phyloP scores from a whole-genome alignment of 2,888 invertebrate genomes.

The Proisotoma minuta region DNA sequence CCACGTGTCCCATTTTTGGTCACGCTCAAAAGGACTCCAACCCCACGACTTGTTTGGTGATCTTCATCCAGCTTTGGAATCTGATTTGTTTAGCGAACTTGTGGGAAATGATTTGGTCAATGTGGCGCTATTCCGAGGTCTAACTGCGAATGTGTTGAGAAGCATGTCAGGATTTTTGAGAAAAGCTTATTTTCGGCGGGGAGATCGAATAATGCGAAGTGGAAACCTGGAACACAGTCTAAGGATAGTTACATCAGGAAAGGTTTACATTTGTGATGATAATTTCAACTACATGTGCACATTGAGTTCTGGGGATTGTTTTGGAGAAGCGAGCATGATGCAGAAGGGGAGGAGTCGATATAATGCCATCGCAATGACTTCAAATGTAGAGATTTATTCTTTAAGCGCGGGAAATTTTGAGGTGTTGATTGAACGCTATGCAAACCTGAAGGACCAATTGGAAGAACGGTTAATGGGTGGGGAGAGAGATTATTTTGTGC shows the following conservation, averaged over 20 bases:
- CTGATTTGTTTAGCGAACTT: constrained; percentile 29
- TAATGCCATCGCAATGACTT: constrained; percentile 38
- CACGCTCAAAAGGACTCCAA: constrained; percentile 34
- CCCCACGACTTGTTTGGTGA: constrained; percentile 34
- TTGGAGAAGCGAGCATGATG: constrained; percentile 37
- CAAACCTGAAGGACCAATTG: constrained; percentile 20
- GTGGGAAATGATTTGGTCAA: constrained; percentile 24
- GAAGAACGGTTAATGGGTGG: constrained; percentile 9
- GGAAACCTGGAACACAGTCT: constrained; percentile 43
- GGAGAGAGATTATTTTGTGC: constrained; percentile 26
- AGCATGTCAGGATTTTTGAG: constrained; percentile 37
- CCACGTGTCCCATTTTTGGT: constrained; percentile 33
- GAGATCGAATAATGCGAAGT: constrained; percentile 37
- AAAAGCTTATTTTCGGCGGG: constrained; percentile 31
- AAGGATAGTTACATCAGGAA: constrained; percentile 39
- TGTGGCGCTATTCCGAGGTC: constrained; percentile 22
- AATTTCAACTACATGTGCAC: constrained; percentile 34
- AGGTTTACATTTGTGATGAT: constrained; percentile 40
- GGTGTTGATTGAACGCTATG: constrained; percentile 27
- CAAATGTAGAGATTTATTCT: constrained; percentile 28
- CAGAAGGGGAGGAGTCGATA: constrained; percentile 22
- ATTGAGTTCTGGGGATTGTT: constrained; percentile 37
- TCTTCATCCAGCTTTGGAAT: constrained; percentile 33
- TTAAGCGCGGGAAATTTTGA: constrained; percentile 14
- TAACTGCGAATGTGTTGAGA: constrained; percentile 32